Conservation (phyloP, 2,797 vertebrate species). For the Aphelocoma californica region DNA sequence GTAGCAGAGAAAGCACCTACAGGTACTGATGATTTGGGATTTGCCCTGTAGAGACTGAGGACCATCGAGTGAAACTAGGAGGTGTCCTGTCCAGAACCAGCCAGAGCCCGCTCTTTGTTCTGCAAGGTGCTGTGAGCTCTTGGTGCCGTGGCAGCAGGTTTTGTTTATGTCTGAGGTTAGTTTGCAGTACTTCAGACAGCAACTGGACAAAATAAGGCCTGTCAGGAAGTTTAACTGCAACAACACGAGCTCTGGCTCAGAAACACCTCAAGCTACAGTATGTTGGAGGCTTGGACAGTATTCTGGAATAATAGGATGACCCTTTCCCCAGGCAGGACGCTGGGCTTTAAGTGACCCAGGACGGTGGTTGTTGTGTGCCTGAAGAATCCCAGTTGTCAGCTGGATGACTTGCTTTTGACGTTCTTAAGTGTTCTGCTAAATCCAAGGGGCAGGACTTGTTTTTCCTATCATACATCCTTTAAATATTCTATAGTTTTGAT, state of each 20-base stretch:
- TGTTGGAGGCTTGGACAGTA: background rate
- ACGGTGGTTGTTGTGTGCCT: accelerated
- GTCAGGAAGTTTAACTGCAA: background rate
- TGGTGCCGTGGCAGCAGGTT: background rate
- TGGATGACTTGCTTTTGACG: background rate
- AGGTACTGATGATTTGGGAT: background rate
- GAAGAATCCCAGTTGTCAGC: background rate
- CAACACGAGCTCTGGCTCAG: background rate
- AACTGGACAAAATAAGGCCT: background rate
- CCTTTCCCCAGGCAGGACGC: background rate
- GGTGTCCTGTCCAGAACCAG: background rate
- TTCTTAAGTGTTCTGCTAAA: background rate
- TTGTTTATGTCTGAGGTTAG: background rate
- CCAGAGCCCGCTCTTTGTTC: background rate
- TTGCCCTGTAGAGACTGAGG: background rate
- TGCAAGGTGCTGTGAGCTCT: background rate
- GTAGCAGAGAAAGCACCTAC: background rate
- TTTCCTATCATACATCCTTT: background rate
- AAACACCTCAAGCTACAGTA: background rate
- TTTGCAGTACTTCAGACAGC: background rate
- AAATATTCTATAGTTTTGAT: background rate
- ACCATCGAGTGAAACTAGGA: background rate
- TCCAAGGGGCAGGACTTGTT: background rate
- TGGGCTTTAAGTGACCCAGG: background rate
- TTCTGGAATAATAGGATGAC: background rate